Percentiles rank a stretch among this genome's conserved stretches.
These are phyloP conservation scores for Steinernema carpocapsae DNA, from an alignment of 2,888 invertebrate species.

Conservation along the genomic window DNA sequence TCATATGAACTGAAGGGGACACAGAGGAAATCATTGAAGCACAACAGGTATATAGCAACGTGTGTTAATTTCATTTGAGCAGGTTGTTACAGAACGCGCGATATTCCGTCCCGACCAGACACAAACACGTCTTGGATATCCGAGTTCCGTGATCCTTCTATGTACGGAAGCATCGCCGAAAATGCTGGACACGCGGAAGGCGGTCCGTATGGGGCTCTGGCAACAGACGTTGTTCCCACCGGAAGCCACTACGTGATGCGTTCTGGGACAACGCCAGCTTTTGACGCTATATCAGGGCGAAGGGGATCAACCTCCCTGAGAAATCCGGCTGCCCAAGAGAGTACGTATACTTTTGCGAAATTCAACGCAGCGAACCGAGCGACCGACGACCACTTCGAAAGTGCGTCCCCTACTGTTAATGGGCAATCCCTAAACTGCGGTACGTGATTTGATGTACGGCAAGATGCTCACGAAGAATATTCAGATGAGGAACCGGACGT, in stretches of 20 bases:
- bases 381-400: conserved; percentile 44
- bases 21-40: conserved; percentile 36
- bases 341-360: conserved; percentile 15
- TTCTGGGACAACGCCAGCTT: conserved; percentile 5
- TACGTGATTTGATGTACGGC: not conserved
- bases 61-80: not conserved
- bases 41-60: not conserved
- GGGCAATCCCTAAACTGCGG: conserved; percentile 28
- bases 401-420: conserved; percentile 46
- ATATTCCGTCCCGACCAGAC: conserved; percentile 52
- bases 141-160: conserved; percentile 36
- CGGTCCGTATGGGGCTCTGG: conserved; percentile 35
- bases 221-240: conserved; percentile 20
- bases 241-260: conserved; percentile 30
- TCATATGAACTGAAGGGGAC: conserved; percentile 64
- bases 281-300: not conserved
- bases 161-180: conserved; percentile 43
- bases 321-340: not conserved
- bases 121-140: conserved; percentile 64
- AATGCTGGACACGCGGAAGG: not conserved
- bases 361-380: conserved; percentile 22
- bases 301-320: not conserved
- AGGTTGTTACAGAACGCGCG: conserved; percentile 26
- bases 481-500: conserved; percentile 17
- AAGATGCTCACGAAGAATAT: not conserved